Evolutionary conservation across 1,140 invertebrate genomes (phyloP).

Genomic region (Drosophila pseudoobscura): DNA sequence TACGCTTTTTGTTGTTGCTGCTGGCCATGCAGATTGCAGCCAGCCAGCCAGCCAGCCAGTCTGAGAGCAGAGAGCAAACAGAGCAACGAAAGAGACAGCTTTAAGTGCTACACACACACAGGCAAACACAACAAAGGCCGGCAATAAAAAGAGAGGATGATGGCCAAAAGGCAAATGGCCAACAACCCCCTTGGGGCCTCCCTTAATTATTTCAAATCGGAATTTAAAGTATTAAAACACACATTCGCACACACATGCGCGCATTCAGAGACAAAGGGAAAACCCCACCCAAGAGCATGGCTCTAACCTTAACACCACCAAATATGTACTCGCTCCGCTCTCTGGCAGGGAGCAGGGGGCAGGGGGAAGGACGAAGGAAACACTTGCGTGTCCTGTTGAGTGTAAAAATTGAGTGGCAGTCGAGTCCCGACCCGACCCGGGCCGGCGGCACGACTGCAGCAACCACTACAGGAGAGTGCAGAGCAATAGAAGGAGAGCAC

Average conservation of each 20-base stretch:
- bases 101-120: slow-evolving; percentile 19
- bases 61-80: slow-evolving; percentile 27
- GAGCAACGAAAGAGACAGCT: slow-evolving; percentile 32
- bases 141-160: slow-evolving; percentile 2
- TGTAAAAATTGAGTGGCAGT: slow-evolving; percentile 53
- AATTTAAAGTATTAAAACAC: slow-evolving; percentile 54
- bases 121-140: slow-evolving; percentile 15
- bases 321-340: neutral
- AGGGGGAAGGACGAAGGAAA: slow-evolving; percentile 15
- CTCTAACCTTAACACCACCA: slow-evolving; percentile 44
- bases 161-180: no score
- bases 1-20: slow-evolving; percentile 35
- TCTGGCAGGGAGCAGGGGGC: neutral
- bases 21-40: slow-evolving; percentile 73
- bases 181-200: slow-evolving; percentile 32
- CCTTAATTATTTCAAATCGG: slow-evolving; percentile 66
- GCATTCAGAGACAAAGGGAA: neutral
- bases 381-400: slow-evolving; percentile 67
- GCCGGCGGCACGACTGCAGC: slow-evolving; percentile 18
- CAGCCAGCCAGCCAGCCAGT: neutral
- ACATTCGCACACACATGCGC: neutral
- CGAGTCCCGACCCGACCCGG: slow-evolving; percentile 7
- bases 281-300: slow-evolving; percentile 41
- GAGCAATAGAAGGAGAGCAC: neutral
- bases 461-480: neutral